Percentiles rank a stretch among this genome's conserved stretches.
These are phyloP conservation scores for Triplophysa bombifrons DNA, from an alignment of 2,797 vertebrate species.

Conservation along the genomic window DNA sequence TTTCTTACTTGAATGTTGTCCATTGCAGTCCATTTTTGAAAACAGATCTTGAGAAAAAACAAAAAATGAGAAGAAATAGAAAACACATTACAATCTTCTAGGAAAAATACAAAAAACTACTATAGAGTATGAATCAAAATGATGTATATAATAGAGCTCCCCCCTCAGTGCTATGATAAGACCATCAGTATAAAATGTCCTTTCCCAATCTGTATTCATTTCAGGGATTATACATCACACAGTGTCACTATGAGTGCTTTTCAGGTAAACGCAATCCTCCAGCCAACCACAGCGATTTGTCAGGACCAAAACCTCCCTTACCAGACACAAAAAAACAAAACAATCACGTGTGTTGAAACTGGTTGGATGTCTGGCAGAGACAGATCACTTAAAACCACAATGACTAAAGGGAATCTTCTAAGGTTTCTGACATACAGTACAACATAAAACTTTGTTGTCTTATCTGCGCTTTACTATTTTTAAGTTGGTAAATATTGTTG, in stretches of 20 bases:
- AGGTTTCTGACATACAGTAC: background rate
- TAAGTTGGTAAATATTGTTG: slow-evolving; percentile 16
- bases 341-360: background rate
- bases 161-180: slow-evolving; percentile 31
- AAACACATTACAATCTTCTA: background rate
- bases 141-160: slow-evolving; percentile 38
- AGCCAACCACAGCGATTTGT: slow-evolving; percentile 33
- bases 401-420: background rate
- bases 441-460: background rate
- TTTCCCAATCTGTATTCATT: background rate
- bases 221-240: slow-evolving; percentile 12
- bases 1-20: slow-evolving; percentile 19
- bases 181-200: slow-evolving; percentile 31
- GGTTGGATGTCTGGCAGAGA: background rate
- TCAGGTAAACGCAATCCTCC: slow-evolving; percentile 24
- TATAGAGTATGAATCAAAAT: slow-evolving; percentile 36
- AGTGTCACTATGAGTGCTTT: slow-evolving; percentile 23
- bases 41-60: slow-evolving; percentile 8
- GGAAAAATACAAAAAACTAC: background rate
- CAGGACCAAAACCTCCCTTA: slow-evolving; percentile 35
- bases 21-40: slow-evolving; percentile 1
- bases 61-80: background rate
- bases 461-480: background rate
- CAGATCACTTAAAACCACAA: slow-evolving; percentile 13
- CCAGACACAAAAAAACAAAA: slow-evolving; percentile 13